Evolutionary conservation across 2,113 vertebrate genomes (phyloP).

Genomic region (Steatornis caripensis): DNA sequence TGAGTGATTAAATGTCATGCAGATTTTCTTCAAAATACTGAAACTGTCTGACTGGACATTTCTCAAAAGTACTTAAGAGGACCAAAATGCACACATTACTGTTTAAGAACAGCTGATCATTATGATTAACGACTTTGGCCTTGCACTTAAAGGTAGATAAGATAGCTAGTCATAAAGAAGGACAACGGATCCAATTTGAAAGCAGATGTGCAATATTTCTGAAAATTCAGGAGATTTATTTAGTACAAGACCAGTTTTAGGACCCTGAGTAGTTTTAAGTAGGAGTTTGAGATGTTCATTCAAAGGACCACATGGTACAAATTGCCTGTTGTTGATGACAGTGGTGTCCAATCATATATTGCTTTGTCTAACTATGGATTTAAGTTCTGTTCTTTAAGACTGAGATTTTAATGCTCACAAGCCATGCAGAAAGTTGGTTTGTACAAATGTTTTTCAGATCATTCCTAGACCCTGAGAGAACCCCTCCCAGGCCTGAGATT

Average conservation of each 20-base stretch:
- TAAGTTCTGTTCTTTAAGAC: background rate
- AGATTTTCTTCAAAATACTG: background rate
- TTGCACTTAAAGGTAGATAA: background rate
- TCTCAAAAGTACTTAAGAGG: background rate
- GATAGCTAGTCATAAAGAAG: background rate
- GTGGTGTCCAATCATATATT: background rate
- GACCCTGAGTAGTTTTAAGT: background rate
- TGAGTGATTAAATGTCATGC: background rate
- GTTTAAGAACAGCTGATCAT: background rate
- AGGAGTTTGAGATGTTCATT: background rate
- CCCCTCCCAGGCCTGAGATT: background rate
- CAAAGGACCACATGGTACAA: background rate
- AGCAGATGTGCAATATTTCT: background rate
- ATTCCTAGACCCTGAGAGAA: constrained; percentile 43
- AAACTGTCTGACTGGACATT: background rate
- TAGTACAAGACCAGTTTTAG: background rate
- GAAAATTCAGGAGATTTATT: background rate
- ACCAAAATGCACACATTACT: background rate
- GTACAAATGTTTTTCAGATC: constrained; percentile 38
- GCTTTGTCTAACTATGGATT: background rate
- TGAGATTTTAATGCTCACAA: background rate
- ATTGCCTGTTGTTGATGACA: background rate
- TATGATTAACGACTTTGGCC: background rate
- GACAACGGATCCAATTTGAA: background rate
- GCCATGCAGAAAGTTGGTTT: background rate